These are phyloP conservation scores for Leucophenga montana DNA, from an alignment of 2,888 invertebrate genomes.

Conservation along the genomic window DNA sequence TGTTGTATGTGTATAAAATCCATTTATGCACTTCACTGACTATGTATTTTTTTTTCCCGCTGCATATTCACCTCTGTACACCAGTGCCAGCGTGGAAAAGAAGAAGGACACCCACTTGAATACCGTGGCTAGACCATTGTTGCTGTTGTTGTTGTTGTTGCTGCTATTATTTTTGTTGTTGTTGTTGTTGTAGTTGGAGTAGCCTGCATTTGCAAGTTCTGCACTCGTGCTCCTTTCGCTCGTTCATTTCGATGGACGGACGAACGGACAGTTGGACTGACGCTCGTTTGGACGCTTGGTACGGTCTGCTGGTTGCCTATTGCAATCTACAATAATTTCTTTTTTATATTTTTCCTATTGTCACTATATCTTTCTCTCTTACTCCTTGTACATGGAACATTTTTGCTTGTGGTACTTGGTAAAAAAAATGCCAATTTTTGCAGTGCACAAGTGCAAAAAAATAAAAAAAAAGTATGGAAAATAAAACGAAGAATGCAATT, in stretches of 20 bases:
- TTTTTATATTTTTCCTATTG: constrained; percentile 57
- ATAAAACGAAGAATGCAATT: constrained; percentile 51
- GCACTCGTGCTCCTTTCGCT: not conserved
- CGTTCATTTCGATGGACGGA: too few species aligned
- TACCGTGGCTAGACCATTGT: too few species aligned
- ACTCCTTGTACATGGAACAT: constrained; percentile 31
- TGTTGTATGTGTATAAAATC: constrained; percentile 56
- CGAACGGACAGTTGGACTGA: too few species aligned
- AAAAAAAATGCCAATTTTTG: constrained; percentile 59
- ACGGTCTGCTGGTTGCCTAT: constrained; percentile 34
- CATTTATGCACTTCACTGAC: constrained; percentile 68
- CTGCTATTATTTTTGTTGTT: too few species aligned
- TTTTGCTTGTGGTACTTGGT: constrained; percentile 34
- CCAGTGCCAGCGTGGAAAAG: not conserved
- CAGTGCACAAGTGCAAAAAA: constrained; percentile 41
- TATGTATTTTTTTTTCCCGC: not conserved
- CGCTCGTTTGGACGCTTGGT: constrained; percentile 7
- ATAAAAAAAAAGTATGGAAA: constrained; percentile 19
- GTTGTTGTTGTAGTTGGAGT: too few species aligned
- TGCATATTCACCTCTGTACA: constrained; percentile 44
- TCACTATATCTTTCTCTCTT: not conserved
- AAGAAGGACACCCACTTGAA: not conserved
- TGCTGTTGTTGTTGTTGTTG: too few species aligned
- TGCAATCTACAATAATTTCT: constrained; percentile 66
- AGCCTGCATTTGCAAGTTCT: constrained; percentile 4